These are phyloP conservation scores for Clitarchus hookeri DNA, from an alignment of 2,888 invertebrate species.

Conservation along the genomic window DNA sequence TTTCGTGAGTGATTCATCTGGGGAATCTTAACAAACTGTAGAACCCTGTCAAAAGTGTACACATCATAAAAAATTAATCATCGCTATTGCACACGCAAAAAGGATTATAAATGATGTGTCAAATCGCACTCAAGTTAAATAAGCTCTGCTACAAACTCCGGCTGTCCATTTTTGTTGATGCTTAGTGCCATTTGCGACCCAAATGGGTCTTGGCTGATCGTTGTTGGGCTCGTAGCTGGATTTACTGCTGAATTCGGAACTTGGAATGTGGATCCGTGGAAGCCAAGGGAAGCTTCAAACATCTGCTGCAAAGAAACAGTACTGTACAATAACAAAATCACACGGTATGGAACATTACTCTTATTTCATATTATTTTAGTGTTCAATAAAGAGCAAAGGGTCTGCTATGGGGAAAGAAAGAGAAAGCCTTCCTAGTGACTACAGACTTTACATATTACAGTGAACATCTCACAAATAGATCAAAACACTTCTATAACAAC, in stretches of 20 bases:
- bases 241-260: constrained; percentile 53
- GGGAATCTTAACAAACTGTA: not conserved
- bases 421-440: too few species aligned
- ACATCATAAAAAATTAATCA: too few species aligned
- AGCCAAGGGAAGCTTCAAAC: constrained; percentile 66
- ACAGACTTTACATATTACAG: too few species aligned
- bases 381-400: too few species aligned
- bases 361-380: not conserved
- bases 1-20: not conserved
- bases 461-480: too few species aligned
- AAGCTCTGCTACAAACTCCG: constrained; percentile 65
- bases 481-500: too few species aligned
- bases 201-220: constrained; percentile 51
- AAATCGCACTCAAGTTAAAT: constrained; percentile 53
- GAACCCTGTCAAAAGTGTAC: not conserved
- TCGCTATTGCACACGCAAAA: too few species aligned
- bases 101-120: not conserved
- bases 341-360: not conserved
- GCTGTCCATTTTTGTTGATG: constrained; percentile 61
- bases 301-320: constrained; percentile 54
- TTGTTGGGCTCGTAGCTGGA: constrained; percentile 54
- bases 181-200: constrained; percentile 50
- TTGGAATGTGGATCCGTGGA: constrained; percentile 62
- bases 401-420: too few species aligned
- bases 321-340: not conserved